phyloP scores from a whole-genome alignment of 2,797 vertebrate species.

The Trachops cirrhosus region DNA sequence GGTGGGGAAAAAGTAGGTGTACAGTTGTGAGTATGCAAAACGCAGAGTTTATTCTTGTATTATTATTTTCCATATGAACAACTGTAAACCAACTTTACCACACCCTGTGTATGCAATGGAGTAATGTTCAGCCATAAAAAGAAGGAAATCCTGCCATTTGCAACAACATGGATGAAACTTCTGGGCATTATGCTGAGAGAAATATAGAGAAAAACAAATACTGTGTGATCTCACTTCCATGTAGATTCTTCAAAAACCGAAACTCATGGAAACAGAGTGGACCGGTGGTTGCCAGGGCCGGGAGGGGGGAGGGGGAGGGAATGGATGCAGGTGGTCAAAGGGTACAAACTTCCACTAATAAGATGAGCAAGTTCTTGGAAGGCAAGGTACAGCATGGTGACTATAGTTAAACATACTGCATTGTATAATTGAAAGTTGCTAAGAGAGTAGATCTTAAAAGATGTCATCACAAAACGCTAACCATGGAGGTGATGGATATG shows the following conservation, averaged over 20 bases:
- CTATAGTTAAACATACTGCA: not conserved
- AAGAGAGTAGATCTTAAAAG: not conserved
- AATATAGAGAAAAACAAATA: not conserved
- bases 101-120: not conserved
- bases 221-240: not conserved
- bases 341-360: not conserved
- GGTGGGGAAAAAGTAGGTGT: not conserved
- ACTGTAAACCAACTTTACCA: not conserved
- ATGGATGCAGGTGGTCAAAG: not conserved
- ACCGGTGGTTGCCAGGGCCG: not conserved
- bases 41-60: not conserved
- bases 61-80: not conserved
- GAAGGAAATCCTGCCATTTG: not conserved
- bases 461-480: not conserved
- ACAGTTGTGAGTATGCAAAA: not conserved
- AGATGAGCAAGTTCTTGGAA: not conserved
- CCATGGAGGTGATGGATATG: not conserved
- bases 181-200: not conserved
- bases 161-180: not conserved
- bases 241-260: not conserved
- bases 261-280: not conserved
- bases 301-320: not conserved
- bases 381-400: not conserved
- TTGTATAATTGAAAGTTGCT: not conserved
- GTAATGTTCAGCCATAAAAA: not conserved